These are phyloP conservation scores for Sphaeridia pumilis DNA, from an alignment of 2,888 invertebrate species.

Conservation along the genomic window DNA sequence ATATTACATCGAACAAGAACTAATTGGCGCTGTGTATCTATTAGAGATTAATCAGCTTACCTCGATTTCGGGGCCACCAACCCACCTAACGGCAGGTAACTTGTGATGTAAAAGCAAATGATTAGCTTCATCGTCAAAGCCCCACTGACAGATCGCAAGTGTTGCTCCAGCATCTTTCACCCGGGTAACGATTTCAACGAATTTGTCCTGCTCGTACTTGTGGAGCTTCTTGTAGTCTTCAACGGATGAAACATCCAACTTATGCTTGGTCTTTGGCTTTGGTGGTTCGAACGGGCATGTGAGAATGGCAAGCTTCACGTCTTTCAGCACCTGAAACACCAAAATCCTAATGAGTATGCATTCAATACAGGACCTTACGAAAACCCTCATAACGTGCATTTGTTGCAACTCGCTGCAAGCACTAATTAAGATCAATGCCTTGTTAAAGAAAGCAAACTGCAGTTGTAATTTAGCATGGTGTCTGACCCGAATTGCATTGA, in stretches of 20 bases:
- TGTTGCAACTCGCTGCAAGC: no score
- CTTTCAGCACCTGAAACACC: slow-evolving; percentile 51
- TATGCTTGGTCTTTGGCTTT: slow-evolving; percentile 99
- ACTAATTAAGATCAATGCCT: no score
- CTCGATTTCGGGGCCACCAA: slow-evolving; percentile 98
- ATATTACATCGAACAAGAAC: no score
- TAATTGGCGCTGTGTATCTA: no score
- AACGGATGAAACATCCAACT: slow-evolving; percentile 90
- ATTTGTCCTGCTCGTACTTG: slow-evolving; percentile 90
- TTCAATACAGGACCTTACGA: no score
- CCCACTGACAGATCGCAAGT: slow-evolving; percentile 98
- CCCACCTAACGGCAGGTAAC: slow-evolving; percentile 96
- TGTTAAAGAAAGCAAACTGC: no score
- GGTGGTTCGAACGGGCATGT: slow-evolving; percentile 99
- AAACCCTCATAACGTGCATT: no score
- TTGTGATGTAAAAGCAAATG: slow-evolving; percentile 82
- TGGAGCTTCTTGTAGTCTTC: slow-evolving; percentile 88
- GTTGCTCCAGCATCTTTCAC: slow-evolving; percentile 85
- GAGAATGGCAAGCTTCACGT: slow-evolving; percentile 91
- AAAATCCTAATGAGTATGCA: no score
- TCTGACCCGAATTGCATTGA: slow-evolving; percentile 25
- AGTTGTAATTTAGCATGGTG: no score
- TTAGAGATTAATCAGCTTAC: no score
- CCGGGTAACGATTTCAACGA: slow-evolving; percentile 77
- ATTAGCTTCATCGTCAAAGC: slow-evolving; percentile 99